Evolutionary conservation across 2,113 vertebrate species (phyloP), one percentile per base, ranked within the genome.

Genomic region (Leucopternis melanops): DNA sequence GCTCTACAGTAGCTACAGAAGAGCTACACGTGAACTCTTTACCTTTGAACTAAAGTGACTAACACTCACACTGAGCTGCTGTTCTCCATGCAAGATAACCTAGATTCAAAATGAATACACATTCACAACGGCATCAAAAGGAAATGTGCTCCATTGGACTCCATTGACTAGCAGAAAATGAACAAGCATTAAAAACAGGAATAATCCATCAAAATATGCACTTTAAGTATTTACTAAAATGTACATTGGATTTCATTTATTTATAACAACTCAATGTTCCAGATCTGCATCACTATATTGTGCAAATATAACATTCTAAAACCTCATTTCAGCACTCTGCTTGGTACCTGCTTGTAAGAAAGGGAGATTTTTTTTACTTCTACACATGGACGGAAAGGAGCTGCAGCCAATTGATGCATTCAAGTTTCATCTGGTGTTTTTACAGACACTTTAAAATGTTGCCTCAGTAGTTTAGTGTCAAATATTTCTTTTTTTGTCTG

Each of bases 21-120:
- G 29, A 85, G 32, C 78, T 84, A 38, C 80, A 34, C 3, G 7
- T 96, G 96, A 97, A 97, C 96, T 95, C 80, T 94, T 89, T 79
- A 97, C 95, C 94, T 97, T 86, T 95, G 88, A 97, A 87, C 90
- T 52, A 47, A 40, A 72, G 50, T 13, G 72, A 72, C 82, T 75
- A 72, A 66, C 0, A 0, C 69, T 71, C 95, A 75, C 61, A 26
- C 45, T 59, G 78, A 89, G 91, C 88, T 92, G 81, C 81, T 94
- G 3, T 25, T 91, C 84, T 74, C 78, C 42, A 21, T 13, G n/a
- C 71, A 69, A 73, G 61, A 85, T 71, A 91, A 78, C 84, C 94
- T 62, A 84, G 67, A 91, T 88, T 93, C 79, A 84, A 82, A 88
- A 87, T 38, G 81, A 88, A 89, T 13, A 72, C 72, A 70, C 62